phyloP scores from a whole-genome alignment of 2,888 invertebrate genomes.

The Machimus atricapillus region DNA sequence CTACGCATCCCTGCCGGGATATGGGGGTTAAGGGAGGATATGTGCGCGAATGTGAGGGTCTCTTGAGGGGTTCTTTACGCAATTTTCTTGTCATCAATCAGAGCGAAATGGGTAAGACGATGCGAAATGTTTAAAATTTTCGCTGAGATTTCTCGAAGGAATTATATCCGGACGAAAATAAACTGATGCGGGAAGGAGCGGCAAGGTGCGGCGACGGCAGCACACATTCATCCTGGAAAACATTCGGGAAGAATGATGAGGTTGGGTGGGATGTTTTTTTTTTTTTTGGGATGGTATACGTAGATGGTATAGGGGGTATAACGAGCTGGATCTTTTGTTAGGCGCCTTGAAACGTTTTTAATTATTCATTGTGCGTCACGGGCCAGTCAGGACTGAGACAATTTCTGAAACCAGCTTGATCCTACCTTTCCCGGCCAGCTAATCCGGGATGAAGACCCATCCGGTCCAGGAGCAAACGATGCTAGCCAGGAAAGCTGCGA shows the following conservation, averaged over 20 bases:
- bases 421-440: background rate
- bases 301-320: background rate
- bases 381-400: background rate
- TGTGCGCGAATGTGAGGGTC: background rate
- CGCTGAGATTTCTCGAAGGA: background rate
- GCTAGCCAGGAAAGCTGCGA: background rate
- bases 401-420: slow-evolving; percentile 8
- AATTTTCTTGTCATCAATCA: slow-evolving; percentile 17
- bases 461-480: background rate
- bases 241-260: background rate
- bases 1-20: background rate
- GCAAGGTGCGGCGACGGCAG: too few relatives aligned
- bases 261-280: background rate
- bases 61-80: background rate
- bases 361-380: slow-evolving; percentile 26
- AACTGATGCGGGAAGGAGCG: background rate
- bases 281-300: background rate
- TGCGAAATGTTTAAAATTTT: slow-evolving; percentile 14
- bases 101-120: slow-evolving; percentile 12
- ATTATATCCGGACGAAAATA: background rate
- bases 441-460: background rate
- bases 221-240: background rate
- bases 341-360: slow-evolving; percentile 1
- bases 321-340: background rate
- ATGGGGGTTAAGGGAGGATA: background rate